Evolutionary conservation across 2,797 vertebrate species (phyloP).

Genomic region (Cossypha polioptera): DNA sequence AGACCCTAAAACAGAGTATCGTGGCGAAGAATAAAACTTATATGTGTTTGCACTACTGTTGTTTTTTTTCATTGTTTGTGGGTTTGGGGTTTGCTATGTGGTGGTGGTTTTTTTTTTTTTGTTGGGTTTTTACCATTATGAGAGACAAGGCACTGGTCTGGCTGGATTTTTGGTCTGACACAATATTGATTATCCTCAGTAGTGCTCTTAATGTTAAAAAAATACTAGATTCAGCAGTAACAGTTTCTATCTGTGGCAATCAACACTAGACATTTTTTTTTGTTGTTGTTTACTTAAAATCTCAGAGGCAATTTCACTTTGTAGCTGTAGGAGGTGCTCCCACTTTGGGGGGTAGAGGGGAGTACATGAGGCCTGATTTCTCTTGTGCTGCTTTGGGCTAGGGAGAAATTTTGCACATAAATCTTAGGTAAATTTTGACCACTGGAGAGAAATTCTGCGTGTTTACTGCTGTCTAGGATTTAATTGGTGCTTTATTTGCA

Average conservation of each 20-base stretch:
- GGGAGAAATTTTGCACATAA: background rate
- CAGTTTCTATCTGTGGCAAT: background rate
- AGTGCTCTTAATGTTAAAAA: background rate
- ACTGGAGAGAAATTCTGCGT: background rate
- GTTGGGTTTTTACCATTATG: fast-evolving
- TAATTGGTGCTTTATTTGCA: background rate
- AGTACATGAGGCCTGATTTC: background rate
- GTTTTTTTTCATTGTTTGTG: background rate
- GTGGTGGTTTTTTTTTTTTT: too few relatives aligned
- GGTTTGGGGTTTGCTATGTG: fast-evolving
- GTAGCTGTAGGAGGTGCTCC: background rate
- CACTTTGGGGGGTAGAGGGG: fast-evolving
- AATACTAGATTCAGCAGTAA: background rate
- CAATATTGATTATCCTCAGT: background rate
- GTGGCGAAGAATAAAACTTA: background rate
- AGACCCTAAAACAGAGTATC: background rate
- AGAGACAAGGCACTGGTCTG: background rate
- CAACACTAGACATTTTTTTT: background rate
- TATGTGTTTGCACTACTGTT: background rate
- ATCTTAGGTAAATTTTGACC: background rate
- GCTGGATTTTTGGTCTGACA: background rate
- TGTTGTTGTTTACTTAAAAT: background rate
- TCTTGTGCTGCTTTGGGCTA: background rate
- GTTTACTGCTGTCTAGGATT: background rate
- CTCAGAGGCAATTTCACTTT: background rate